A percentile compares a stretch with the other conserved stretches of the same genome.
These are phyloP conservation scores for Planiliza haematocheilus DNA, from an alignment of 2,113 vertebrate genomes.

Conservation along the genomic window DNA sequence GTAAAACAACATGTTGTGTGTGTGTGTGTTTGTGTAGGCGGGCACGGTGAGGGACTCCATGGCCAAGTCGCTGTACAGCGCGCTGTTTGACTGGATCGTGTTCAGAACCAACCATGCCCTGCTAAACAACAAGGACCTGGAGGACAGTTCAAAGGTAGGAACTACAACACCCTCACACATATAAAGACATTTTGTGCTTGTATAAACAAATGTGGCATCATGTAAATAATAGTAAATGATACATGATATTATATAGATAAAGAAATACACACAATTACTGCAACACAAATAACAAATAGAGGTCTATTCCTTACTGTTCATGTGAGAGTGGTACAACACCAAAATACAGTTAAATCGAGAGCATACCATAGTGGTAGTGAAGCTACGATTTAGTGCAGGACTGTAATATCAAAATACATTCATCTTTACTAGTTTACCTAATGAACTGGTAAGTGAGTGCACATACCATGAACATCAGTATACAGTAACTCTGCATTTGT, in stretches of 20 bases:
- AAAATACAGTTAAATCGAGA: no score
- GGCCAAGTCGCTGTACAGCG: slow-evolving; percentile 95
- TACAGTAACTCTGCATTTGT: background rate
- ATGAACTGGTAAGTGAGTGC: no score
- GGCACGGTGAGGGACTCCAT: slow-evolving; percentile 96
- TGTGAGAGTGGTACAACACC: no score
- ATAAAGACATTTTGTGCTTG: background rate
- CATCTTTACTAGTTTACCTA: no score
- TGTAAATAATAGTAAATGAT: no score
- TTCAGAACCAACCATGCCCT: slow-evolving; percentile 97
- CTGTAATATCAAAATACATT: no score
- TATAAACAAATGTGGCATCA: background rate
- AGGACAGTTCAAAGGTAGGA: slow-evolving; percentile 90
- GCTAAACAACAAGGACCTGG: slow-evolving; percentile 94
- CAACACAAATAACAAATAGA: no score
- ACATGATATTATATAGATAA: no score
- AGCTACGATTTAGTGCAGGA: no score
- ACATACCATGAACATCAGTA: background rate
- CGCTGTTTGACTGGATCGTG: slow-evolving; percentile 98
- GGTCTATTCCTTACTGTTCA: no score
- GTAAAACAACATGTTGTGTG: slow-evolving; percentile 17
- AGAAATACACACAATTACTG: no score
- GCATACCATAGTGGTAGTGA: no score
- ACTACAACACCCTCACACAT: background rate
- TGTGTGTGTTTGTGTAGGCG: slow-evolving; percentile 81